Evolutionary conservation across 2,888 invertebrate species (phyloP).

Genomic region (Drosophila nigritarsus): DNA sequence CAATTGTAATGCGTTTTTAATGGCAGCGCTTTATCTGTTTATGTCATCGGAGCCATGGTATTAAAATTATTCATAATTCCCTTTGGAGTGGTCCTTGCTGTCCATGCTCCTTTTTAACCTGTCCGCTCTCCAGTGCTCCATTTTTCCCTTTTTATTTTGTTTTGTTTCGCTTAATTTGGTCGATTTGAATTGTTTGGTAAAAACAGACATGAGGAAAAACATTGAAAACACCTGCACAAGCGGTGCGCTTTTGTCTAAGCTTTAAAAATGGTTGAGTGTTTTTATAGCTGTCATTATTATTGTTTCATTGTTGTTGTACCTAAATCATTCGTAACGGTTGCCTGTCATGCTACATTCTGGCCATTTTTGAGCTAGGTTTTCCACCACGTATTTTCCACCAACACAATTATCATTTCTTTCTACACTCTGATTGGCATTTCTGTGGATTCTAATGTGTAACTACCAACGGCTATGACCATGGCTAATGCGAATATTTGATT

Average conservation of each 20-base stretch:
- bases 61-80: conserved; percentile 74
- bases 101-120: conserved; percentile 16
- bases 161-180: conserved; percentile 40
- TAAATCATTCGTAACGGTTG: conserved; percentile 71
- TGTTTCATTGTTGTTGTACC: conserved; percentile 56
- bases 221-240: conserved; percentile 49
- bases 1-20: conserved; percentile 79
- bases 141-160: background rate
- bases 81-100: conserved; percentile 46
- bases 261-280: conserved; percentile 48
- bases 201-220: background rate
- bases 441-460: conserved; percentile 32
- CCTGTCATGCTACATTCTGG: conserved; percentile 65
- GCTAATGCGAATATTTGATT: conserved; percentile 49
- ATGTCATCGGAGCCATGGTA: conserved; percentile 69
- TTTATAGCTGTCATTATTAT: conserved; percentile 28
- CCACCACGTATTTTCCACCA: conserved; percentile 3
- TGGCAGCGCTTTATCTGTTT: conserved; percentile 71
- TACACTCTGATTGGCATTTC: conserved; percentile 51
- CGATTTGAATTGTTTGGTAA: conserved; percentile 64
- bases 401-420: conserved; percentile 43
- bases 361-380: conserved; percentile 68
- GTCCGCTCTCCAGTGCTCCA: background rate
- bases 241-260: conserved; percentile 48
- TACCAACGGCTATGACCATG: conserved; percentile 23